phyloP scores from a whole-genome alignment of 1,140 invertebrate genomes.

The Halictus rubicundus region DNA sequence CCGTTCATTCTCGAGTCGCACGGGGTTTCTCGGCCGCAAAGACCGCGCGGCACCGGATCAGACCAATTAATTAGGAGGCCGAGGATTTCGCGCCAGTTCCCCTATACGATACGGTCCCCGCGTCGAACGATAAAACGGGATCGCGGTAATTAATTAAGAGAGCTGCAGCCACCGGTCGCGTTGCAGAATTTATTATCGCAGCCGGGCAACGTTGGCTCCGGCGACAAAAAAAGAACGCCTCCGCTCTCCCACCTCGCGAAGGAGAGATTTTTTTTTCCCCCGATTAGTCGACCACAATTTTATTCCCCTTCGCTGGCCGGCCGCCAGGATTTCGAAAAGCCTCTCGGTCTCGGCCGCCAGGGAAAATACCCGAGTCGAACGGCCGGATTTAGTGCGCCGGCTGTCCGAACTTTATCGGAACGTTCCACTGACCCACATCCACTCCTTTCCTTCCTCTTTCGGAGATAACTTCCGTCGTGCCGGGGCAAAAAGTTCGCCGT shows the following conservation, averaged over 20 bases:
- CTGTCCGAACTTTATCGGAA: conserved; percentile 20
- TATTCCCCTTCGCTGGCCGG: conserved; percentile 7
- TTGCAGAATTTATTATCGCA: conserved; percentile 51
- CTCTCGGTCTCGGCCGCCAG: not conserved
- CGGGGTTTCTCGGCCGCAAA: not conserved
- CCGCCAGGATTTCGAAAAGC: conserved; percentile 36
- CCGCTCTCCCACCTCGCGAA: conserved; percentile 4
- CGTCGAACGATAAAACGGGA: conserved; percentile 59
- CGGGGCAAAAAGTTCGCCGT: not conserved
- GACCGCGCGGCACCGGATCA: not conserved
- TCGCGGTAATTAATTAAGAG: conserved; percentile 63
- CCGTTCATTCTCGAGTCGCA: not conserved
- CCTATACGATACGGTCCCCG: not conserved
- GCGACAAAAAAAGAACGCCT: conserved; percentile 24
- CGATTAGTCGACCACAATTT: conserved; percentile 43
- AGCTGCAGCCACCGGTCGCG: not conserved
- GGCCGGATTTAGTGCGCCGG: not conserved
- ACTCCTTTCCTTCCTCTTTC: not conserved
- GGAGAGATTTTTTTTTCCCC: conserved; percentile 40
- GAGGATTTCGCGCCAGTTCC: conserved; percentile 19
- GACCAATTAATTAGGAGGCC: conserved; percentile 55
- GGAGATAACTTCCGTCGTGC: not conserved
- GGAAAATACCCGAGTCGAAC: conserved; percentile 14
- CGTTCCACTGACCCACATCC: conserved; percentile 21
- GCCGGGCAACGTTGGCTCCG: not conserved